Base-by-base conservation (phyloP, 64 coral and sea anemone genomes). In the Orbicella faveolata region DNA sequence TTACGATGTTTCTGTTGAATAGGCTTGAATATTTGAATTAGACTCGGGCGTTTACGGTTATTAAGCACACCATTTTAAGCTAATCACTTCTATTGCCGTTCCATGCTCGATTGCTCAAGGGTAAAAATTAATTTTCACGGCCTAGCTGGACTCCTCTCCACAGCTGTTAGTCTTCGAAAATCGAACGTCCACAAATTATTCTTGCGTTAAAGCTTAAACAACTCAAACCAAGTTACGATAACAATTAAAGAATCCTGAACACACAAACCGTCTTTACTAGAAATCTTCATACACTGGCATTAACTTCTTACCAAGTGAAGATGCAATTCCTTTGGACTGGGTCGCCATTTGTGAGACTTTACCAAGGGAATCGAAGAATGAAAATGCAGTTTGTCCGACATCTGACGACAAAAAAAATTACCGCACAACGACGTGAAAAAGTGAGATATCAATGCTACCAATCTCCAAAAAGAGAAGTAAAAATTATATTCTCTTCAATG, bases 291-390 rank as follows among this genome's bases (percentile, higher is more conserved):
- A 37, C 37, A 20, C 10, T 52, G 20, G 12, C 53, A 52, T 53
- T 35, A 21, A 72, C 20, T 26, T 11, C 48, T 80, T 87, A 92
- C 90, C 90, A 18, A 92, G 75, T 10, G 39, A 52, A 53, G 69
- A 36, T 15, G 90, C 90, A 36, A 83, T 84, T 87, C 90, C 90
- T 52, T 61, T 80, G 7, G 90, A 92, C 0, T 23, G 35, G 1
- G 17, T 55, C 14, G 90, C 90, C 90, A 87, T 87, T 18, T 87
- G 83, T 11, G 90, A 92, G 3, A 92, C 44, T 61, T 92, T 92
- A 39, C n/a, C 25, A 4, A 92, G 48, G 10, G 90, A 84, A 34
- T 87, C 70, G 41, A 87, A 75, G 61, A 92, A 92, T 19, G 83
- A 63, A 69, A 20, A 57, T 23, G 90, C 61, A 17, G 83, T 41